Percentiles rank a stretch among this genome's conserved stretches.
These are phyloP conservation scores for Drosophila malerkotliana DNA, from an alignment of 1,140 invertebrate species.

Conservation along the genomic window DNA sequence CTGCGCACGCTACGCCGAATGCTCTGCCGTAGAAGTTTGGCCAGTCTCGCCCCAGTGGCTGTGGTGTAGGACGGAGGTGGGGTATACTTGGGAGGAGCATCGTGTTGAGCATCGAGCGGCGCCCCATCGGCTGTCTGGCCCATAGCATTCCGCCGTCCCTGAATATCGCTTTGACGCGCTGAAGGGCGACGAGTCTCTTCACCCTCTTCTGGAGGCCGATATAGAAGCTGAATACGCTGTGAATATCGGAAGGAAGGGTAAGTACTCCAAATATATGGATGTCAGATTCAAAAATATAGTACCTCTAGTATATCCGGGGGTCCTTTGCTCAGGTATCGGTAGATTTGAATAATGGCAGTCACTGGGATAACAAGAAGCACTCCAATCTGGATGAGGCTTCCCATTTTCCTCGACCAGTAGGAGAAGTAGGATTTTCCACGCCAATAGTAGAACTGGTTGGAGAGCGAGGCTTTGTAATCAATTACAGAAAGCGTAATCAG, in stretches of 20 bases:
- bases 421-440: conserved; percentile 88
- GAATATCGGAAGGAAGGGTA: conserved; percentile 39
- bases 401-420: conserved; percentile 90
- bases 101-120: conserved; percentile 85
- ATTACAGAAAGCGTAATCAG: conserved; percentile 87
- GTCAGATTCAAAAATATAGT: too few relatives aligned
- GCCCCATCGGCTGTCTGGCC: conserved; percentile 18
- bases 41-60: conserved; percentile 92
- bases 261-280: not conserved
- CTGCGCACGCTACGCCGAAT: conserved; percentile 91
- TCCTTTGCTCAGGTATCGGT: conserved; percentile 91
- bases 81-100: conserved; percentile 96
- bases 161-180: conserved; percentile 48
- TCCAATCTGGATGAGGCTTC: conserved; percentile 90
- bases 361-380: conserved; percentile 91
- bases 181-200: conserved; percentile 46
- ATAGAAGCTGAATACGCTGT: conserved; percentile 87
- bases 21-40: conserved; percentile 91
- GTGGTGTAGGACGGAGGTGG: conserved; percentile 96
- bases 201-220: conserved; percentile 62
- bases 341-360: conserved; percentile 92
- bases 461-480: conserved; percentile 76
- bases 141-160: conserved; percentile 44
- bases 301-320: conserved; percentile 95
- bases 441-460: conserved; percentile 83